Evolutionary conservation across 92 coral and sea anemone genomes (phyloP).

Genomic region (Epizoanthus illoricatus): DNA sequence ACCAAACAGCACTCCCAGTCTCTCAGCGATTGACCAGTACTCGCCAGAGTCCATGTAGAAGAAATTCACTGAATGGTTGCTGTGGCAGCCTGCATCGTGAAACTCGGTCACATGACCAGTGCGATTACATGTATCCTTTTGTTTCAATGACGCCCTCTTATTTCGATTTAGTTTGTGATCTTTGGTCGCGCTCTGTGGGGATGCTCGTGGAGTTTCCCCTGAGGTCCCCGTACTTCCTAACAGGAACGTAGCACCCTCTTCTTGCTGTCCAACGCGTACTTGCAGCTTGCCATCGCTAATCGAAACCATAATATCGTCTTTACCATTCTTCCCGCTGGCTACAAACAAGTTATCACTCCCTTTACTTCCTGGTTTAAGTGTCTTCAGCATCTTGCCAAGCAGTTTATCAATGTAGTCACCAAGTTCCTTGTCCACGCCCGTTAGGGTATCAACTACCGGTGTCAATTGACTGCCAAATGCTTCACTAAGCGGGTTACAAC

Average conservation of each 20-base stretch:
- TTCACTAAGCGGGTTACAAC: slow-evolving; percentile 38
- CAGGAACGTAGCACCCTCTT: too few relatives aligned
- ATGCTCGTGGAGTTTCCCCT: not conserved
- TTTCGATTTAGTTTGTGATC: not conserved
- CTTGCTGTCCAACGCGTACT: not conserved
- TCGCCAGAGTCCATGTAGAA: slow-evolving; percentile 87
- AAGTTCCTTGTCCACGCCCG: slow-evolving; percentile 17
- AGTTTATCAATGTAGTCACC: slow-evolving; percentile 44
- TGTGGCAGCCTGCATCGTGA: slow-evolving; percentile 87
- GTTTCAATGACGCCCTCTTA: not conserved
- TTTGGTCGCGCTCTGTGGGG: not conserved
- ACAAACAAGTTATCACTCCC: not conserved
- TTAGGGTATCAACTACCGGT: slow-evolving; percentile 25
- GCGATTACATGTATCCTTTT: slow-evolving; percentile 22
- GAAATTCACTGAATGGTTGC: slow-evolving; percentile 88
- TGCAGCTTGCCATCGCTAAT: slow-evolving; percentile 3
- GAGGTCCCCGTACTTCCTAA: not conserved
- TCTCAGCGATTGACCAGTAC: slow-evolving; percentile 80
- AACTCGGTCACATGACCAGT: slow-evolving; percentile 67
- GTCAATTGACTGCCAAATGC: not conserved
- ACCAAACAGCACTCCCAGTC: slow-evolving; percentile 67
- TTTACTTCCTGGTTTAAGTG: slow-evolving; percentile 36
- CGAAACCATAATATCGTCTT: not conserved
- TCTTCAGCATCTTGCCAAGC: slow-evolving; percentile 45
- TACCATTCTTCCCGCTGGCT: slow-evolving; percentile 10